Base-by-base conservation (phyloP, 1,140 invertebrate species). In the Brachionus sp. region DNA sequence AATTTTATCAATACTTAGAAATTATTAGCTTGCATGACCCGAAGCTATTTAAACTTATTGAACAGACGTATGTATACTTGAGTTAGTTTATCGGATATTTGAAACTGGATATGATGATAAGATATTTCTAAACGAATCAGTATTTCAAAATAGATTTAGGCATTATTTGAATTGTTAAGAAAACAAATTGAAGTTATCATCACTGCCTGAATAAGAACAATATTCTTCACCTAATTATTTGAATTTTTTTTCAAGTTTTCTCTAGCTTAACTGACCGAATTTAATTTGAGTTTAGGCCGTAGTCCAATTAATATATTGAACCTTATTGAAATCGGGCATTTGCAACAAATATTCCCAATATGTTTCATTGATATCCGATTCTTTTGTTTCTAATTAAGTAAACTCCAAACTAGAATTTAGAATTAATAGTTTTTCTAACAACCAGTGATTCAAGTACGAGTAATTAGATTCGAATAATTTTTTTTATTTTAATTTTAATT, bases 221-320 rank as follows among this genome's bases (percentile, higher is more conserved):
- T 57, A 57, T 57, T 57, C 50, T 57, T 57, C 50, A 57, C 50
- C 50, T 57, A 57, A 57, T 57, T 57, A 57, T 57, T 57, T 57
- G 50, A 57, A 53, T 57, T 57, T 57, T n/a, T 50, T 57, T 57
- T 57, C 50, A 57, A 57, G 50, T 57, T 57, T 57, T 57, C 50
- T 57, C 50, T 57, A 19, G 50, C 19, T 57, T 23, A 57, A 57
- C 50, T 57, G 50, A 57, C 50, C 50, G 50, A 16, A 57, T 57
- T 57, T 57, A 57, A 57, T 57, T 57, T 23, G 50, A 57, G 19
- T 57, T 57, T 57, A 57, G 50, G 19, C 50, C 50, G 50, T 57
- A 57, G 50, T 57, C 50, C 50, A 57, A 57, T 57, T 57, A 57
- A 57, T 57, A 57, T 57, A 57, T 57, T 57, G 50, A 57, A 57